phyloP scores from a whole-genome alignment of 1,140 invertebrate genomes.

The Drosophila kikkawai region DNA sequence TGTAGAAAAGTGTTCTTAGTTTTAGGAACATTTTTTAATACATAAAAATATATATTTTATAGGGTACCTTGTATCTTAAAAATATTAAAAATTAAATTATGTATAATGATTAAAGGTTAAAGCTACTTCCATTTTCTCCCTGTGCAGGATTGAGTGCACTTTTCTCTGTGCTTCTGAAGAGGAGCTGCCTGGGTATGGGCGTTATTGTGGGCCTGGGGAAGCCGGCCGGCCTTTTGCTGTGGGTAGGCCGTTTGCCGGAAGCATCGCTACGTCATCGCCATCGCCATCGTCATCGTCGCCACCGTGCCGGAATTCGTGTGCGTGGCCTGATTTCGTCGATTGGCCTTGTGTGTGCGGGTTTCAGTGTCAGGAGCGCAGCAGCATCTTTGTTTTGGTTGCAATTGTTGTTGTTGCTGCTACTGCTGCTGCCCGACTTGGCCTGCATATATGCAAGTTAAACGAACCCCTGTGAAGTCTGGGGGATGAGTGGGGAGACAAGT shows the following conservation, averaged over 20 bases:
- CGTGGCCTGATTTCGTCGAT: constrained; percentile 79
- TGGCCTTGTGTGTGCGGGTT: constrained; percentile 73
- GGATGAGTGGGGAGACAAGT: neutral
- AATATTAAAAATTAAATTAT: too few species aligned
- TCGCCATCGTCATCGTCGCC: constrained; percentile 54
- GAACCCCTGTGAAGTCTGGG: neutral
- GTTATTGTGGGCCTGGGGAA: neutral
- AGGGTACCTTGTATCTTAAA: too few species aligned
- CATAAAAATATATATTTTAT: too few species aligned
- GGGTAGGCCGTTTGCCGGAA: constrained; percentile 34
- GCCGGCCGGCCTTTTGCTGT: constrained; percentile 20
- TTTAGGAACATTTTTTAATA: too few species aligned
- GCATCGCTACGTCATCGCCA: constrained; percentile 48
- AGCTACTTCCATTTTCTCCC: neutral
- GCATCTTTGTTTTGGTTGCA: constrained; percentile 73
- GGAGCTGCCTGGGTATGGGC: neutral
- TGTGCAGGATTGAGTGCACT: constrained; percentile 56
- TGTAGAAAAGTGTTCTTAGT: too few species aligned
- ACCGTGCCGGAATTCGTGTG: constrained; percentile 65
- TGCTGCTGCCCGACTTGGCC: constrained; percentile 31
- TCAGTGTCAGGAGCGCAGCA: constrained; percentile 77
- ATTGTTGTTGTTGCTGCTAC: constrained; percentile 15
- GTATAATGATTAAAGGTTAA: neutral
- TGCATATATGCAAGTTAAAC: constrained; percentile 44
- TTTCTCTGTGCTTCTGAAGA: constrained; percentile 53